A percentile compares a stretch with the other conserved stretches of the same genome.
phyloP scores from a whole-genome alignment of 2,797 vertebrate species.

The Erpetoichthys calabaricus region DNA sequence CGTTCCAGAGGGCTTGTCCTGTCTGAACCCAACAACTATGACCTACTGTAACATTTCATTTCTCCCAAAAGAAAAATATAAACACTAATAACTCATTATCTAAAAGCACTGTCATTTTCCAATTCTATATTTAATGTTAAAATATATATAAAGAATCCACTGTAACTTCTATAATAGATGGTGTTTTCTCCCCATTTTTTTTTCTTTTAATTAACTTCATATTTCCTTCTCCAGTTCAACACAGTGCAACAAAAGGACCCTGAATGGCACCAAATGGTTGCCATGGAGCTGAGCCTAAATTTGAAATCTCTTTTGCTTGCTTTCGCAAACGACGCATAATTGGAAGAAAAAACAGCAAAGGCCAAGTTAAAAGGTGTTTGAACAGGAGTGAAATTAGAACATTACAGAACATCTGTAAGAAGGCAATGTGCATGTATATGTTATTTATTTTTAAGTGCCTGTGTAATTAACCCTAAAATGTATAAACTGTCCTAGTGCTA shows the following conservation, averaged over 20 bases:
- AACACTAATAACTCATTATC: no score
- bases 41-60: no score
- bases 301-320: constrained; percentile 1
- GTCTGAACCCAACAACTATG: no score
- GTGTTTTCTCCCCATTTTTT: not conserved
- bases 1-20: no score
- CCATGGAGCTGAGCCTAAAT: constrained; percentile 11
- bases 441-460: not conserved
- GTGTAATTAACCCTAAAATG: constrained; percentile 1
- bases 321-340: not conserved
- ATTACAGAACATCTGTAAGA: not conserved
- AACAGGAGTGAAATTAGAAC: constrained; percentile 2
- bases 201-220: constrained; percentile 13
- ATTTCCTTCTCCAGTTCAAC: constrained; percentile 20
- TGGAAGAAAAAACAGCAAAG: not conserved
- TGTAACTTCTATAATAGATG: constrained; percentile 9
- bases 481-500: no score
- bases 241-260: constrained; percentile 11
- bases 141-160: no score
- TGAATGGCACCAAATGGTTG: constrained; percentile 15
- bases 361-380: constrained; percentile 3
- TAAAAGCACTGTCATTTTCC: no score
- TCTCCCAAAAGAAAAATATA: no score
- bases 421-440: not conserved
- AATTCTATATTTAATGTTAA: no score